Evolutionary conservation across 2,888 invertebrate species (phyloP).

Genomic region (Eupithecia exiguata): DNA sequence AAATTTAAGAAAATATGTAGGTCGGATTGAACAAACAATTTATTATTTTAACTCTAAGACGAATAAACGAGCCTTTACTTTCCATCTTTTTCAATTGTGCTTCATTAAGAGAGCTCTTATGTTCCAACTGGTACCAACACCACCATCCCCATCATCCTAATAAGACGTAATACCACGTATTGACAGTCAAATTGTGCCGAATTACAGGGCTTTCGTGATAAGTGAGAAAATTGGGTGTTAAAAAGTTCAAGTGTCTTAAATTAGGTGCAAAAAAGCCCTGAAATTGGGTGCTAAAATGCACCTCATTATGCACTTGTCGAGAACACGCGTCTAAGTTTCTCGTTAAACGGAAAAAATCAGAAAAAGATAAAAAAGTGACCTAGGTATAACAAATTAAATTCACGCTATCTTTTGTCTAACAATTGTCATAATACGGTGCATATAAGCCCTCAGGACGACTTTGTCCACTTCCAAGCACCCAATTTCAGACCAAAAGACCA

Average conservation of each 20-base stretch:
- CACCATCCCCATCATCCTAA: conserved; percentile 35
- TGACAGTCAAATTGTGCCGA: conserved; percentile 62
- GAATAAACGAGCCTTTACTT: not conserved
- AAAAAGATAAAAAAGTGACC: not conserved
- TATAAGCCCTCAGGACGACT: too few species aligned
- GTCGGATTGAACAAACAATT: too few species aligned
- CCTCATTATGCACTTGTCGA: conserved; percentile 49
- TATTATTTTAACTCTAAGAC: too few species aligned
- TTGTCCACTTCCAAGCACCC: too few species aligned
- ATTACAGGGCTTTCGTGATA: conserved; percentile 66
- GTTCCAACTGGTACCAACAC: not conserved
- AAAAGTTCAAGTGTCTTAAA: conserved; percentile 53
- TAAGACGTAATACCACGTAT: conserved; percentile 46
- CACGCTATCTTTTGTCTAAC: too few species aligned
- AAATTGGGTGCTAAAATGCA: conserved; percentile 39
- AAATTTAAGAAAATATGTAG: too few species aligned
- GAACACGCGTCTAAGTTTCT: conserved; percentile 47
- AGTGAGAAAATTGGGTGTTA: conserved; percentile 78
- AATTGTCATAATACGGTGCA: too few species aligned
- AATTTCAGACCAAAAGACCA: too few species aligned
- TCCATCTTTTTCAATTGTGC: not conserved
- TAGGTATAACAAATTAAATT: too few species aligned
- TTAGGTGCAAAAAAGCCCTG: conserved; percentile 66
- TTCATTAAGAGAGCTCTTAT: not conserved
- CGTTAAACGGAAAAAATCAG: not conserved